These are phyloP conservation scores for Tubulanus polymorphus DNA, from an alignment of 2,888 invertebrate genomes.

Conservation along the genomic window DNA sequence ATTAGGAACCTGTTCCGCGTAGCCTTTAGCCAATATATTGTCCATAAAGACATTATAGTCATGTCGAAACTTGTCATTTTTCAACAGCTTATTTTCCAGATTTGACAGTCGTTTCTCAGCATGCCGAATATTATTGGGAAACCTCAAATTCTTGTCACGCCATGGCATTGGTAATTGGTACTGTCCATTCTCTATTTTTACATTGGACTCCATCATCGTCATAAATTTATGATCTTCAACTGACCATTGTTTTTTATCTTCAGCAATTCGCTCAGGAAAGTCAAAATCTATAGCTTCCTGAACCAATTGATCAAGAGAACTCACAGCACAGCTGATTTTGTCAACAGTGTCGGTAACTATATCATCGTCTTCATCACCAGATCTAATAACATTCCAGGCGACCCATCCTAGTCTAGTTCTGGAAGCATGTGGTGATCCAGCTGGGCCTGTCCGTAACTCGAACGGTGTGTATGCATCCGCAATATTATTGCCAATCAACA, in stretches of 20 bases:
- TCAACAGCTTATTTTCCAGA: constrained; percentile 4
- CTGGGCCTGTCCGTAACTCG: background rate
- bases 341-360: no score
- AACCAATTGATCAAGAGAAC: background rate
- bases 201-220: constrained; percentile 3
- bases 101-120: constrained; percentile 8
- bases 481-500: background rate
- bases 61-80: background rate
- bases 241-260: constrained; percentile 4
- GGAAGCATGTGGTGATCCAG: background rate
- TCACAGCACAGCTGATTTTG: no score
- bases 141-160: constrained; percentile 1
- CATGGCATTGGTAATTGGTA: constrained; percentile 8
- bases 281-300: background rate
- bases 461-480: background rate
- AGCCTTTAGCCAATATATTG: constrained; percentile 3
- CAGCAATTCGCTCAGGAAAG: background rate
- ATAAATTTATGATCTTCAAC: constrained; percentile 8
- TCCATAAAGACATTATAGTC: constrained; percentile 5
- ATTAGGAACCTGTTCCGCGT: background rate
- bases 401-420: background rate
- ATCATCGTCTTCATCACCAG: background rate
- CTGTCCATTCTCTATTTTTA: constrained; percentile 7
- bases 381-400: background rate
- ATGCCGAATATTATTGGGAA: constrained; percentile 7